Conservation (phyloP, 1,140 invertebrate genomes). For the Berghia stephanieae region DNA sequence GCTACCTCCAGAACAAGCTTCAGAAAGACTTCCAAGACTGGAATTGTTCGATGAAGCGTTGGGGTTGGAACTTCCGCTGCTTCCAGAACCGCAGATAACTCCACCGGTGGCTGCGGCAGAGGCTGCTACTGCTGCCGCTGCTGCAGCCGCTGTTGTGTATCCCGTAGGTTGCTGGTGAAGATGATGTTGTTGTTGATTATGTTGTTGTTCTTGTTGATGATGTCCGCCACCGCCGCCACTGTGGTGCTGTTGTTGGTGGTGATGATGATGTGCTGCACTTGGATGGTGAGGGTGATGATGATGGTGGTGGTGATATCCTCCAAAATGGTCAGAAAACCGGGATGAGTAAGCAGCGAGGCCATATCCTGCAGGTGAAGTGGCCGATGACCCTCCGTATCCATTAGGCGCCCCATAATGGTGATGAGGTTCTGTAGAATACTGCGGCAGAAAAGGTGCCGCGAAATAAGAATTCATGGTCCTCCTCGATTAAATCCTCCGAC, state of each 20-base stretch:
- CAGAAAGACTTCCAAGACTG: too few relatives aligned
- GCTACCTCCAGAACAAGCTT: too few relatives aligned
- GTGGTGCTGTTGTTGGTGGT: background rate
- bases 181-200: background rate
- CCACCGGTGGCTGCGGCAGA: too few relatives aligned
- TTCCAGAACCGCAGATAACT: too few relatives aligned
- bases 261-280: too few relatives aligned
- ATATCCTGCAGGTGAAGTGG: slow-evolving; percentile 51
- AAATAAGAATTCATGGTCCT: slow-evolving; percentile 58
- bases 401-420: slow-evolving; percentile 49
- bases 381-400: slow-evolving; percentile 44
- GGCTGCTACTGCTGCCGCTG: background rate
- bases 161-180: too few relatives aligned
- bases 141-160: background rate
- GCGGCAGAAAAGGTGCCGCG: slow-evolving; percentile 54
- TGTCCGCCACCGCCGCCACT: background rate
- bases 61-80: too few relatives aligned
- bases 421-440: slow-evolving; percentile 55
- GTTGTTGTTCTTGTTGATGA: background rate
- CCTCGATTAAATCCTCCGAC: slow-evolving; percentile 46
- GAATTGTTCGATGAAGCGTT: too few relatives aligned
- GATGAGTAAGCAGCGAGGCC: slow-evolving; percentile 56
- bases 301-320: slow-evolving; percentile 27
- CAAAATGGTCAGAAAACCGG: slow-evolving; percentile 53
- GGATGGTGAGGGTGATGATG: slow-evolving; percentile 18